phyloP scores from a whole-genome alignment of 2,113 vertebrate genomes.

The Eubucco bourcierii region DNA sequence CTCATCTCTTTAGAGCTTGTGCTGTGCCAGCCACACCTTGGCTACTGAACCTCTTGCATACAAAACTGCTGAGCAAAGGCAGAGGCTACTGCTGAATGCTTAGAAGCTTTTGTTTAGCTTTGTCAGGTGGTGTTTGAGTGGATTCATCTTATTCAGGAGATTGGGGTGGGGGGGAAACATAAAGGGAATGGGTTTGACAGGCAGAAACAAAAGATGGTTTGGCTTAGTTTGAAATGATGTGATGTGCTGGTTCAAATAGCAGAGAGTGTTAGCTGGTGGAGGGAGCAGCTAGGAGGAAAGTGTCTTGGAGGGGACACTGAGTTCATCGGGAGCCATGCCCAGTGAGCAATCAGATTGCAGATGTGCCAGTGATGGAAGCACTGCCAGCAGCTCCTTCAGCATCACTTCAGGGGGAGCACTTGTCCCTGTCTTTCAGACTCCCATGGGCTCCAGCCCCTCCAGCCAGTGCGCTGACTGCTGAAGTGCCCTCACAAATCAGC shows the following conservation, averaged over 20 bases:
- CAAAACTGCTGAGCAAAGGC: not conserved
- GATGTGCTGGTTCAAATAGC: fast-evolving
- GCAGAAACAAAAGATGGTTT: not conserved
- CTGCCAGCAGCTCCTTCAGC: fast-evolving
- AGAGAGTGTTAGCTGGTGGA: not conserved
- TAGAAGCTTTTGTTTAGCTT: not conserved
- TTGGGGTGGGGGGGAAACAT: not conserved
- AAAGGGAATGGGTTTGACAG: not conserved
- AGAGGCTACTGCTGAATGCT: not conserved
- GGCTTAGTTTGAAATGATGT: not conserved
- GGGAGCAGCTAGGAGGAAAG: not conserved
- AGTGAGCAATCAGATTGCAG: not conserved
- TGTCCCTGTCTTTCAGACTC: not conserved
- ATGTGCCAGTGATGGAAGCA: fast-evolving
- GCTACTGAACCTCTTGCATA: not conserved
- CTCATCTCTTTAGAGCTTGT: not conserved
- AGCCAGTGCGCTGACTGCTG: not conserved
- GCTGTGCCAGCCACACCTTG: not conserved
- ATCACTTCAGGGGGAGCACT: not conserved
- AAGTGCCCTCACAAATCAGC: not conserved
- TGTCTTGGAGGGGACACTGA: not conserved
- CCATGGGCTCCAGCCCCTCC: not conserved
- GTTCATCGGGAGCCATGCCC: not conserved
- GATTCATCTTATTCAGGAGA: not conserved
- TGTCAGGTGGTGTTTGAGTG: not conserved